phyloP scores from a whole-genome alignment of 2,888 invertebrate genomes.

The Amphipyra tragopoginis region DNA sequence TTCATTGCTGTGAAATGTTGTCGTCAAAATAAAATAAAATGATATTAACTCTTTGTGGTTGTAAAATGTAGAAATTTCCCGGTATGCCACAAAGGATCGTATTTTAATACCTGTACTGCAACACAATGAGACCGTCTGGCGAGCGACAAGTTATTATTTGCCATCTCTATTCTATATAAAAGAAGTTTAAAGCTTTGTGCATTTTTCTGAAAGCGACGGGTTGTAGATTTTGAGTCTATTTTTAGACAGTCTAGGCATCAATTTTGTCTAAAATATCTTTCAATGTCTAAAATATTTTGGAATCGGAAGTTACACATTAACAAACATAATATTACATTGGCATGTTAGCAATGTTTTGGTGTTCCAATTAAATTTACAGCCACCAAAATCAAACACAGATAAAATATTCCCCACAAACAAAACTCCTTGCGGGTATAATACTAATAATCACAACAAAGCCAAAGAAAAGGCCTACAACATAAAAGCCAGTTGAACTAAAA shows the following conservation, averaged over 20 bases:
- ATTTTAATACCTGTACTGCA: constrained; percentile 46
- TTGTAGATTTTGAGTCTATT: constrained; percentile 10
- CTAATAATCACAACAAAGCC: constrained; percentile 12
- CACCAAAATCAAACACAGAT: not conserved
- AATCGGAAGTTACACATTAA: not conserved
- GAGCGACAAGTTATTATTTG: constrained; percentile 29
- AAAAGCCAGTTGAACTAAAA: constrained; percentile 15
- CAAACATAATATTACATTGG: too few species aligned
- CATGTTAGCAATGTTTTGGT: too few species aligned
- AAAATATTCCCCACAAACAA: constrained; percentile 9
- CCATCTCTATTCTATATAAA: constrained; percentile 20
- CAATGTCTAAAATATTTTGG: not conserved
- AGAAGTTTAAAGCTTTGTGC: constrained; percentile 4
- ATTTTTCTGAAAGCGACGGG: not conserved
- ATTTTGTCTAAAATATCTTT: not conserved
- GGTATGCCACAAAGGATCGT: constrained; percentile 36
- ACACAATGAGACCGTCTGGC: constrained; percentile 35
- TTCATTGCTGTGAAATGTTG: constrained; percentile 8
- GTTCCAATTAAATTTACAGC: not conserved
- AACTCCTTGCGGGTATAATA: not conserved
- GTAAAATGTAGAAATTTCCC: constrained; percentile 31
- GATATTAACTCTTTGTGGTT: constrained; percentile 8
- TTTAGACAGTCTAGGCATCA: not conserved
- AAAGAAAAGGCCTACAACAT: constrained; percentile 11
- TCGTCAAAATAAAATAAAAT: constrained; percentile 20